Evolutionary conservation across 2,888 invertebrate species (phyloP), one percentile per base, ranked within the genome.

Genomic region (Cephus pulcher): DNA sequence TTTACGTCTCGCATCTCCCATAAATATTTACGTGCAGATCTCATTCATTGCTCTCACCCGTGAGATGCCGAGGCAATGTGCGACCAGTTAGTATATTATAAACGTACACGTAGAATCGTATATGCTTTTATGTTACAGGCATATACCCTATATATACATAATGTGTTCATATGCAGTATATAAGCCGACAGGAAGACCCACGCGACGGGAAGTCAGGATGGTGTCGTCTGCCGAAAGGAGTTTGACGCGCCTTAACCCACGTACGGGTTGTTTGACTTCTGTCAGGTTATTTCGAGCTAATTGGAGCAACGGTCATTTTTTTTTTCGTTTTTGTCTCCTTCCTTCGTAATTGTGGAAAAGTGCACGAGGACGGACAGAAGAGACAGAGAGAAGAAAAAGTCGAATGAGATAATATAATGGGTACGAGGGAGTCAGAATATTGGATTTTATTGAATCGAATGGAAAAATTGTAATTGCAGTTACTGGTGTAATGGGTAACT

Each of bases 21-120:
- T 88, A 89, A 89, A 89, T 87, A 88, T 89, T 89, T 88, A 89
- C 87, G 82, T 81, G 56, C 56, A 2, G 83, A 86, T 86, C 87
- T 86, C 86, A 86, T 87, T 89, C 84, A 87, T 86, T 84, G 84
- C 35, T 4, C 68, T 33, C 68, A 73, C 32, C 15, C 30, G 12
- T 12, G 15, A 56, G 9, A 9, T 56, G 56, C 56, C 56, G 9
- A 23, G 56, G 56, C 56, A 56, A 56, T 56, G 56, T 56, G 56
- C 15, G 56, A 56, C 15, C 23, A 56, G 56, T 56, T 23, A 15
- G 23, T 56, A 23, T 56, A 56, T 56, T 56, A 56, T 56, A 56
- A 56, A 56, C 23, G 56, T 56, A 23, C 15, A 6, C 9, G 56
- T 56, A 9, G 9, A 56, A 23, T 56, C 23, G 56, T 56, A 56